Evolutionary conservation across 2,888 invertebrate genomes (phyloP), one percentile per base, ranked within the genome.

Genomic region (Xestia sexstrigata): DNA sequence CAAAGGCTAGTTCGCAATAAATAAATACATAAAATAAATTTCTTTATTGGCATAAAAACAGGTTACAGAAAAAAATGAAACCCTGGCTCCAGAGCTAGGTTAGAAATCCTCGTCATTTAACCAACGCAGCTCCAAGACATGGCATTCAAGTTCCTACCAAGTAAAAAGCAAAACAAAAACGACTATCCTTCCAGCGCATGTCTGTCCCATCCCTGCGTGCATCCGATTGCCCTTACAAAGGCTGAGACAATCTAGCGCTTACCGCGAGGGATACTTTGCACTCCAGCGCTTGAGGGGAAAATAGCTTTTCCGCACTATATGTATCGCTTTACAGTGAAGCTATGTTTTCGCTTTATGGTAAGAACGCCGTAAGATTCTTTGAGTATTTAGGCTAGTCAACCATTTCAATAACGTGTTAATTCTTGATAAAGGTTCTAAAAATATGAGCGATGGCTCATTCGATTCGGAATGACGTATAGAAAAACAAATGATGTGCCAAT

Each of bases 171-270:
- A 66, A 52, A 77, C 39, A 66, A 58, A 78, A 73, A 58, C 35
- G 23, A 26, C 23, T 62, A 73, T 67, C 39, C 26, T 65, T 65
- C n/a, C 42, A 65, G 13, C 2, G 3, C n/a, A 42, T 65, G 68
- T 65, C 68, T 68, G 30, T 47, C 15, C 17, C 60, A 72, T 71
- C 49, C 83, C 62, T 60, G 70, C 66, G 42, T 74, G 76, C 72
- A 78, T 75, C 75, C 76, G 76, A 80, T 80, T 86, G 86, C 68
- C 70, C 76, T 60, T 20, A 84, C 84, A 86, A 86, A 86, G 81
- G 66, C 78, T 60, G 66, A 86, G 78, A 86, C 86, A 81, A 86
- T 81, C 76, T 74, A 67, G 72, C 72, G 80, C 76, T 83, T 68
- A 75, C 74, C 65, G 47, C 81, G 70, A 85, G 58, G 55, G 78